These are phyloP conservation scores for Micromesistius poutassou DNA, from an alignment of 2,797 vertebrate genomes.

Conservation along the genomic window DNA sequence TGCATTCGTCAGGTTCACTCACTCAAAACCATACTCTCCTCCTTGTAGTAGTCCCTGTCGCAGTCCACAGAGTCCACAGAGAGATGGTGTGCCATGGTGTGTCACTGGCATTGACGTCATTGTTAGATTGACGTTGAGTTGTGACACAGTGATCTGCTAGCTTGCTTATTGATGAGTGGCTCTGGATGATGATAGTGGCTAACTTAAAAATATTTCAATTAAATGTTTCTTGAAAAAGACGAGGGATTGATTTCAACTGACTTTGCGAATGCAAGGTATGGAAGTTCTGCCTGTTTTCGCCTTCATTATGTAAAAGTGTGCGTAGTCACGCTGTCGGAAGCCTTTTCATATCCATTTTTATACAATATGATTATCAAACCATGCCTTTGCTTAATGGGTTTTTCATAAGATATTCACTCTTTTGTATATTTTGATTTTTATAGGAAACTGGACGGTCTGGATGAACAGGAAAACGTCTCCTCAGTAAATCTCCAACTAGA, in stretches of 20 bases:
- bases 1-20: slow-evolving; percentile 82
- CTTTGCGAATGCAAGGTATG: not conserved
- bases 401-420: not conserved
- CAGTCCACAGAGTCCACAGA: not conserved
- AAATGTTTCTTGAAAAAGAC: not conserved
- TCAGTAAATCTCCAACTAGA: slow-evolving; percentile 70
- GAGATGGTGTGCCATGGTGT: too few species aligned
- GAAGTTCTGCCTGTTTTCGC: not conserved
- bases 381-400: not conserved
- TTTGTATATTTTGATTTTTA: slow-evolving; percentile 13
- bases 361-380: not conserved
- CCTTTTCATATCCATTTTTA: not conserved
- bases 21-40: not conserved
- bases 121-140: too few species aligned
- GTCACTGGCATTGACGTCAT: too few species aligned
- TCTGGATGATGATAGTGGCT: not conserved
- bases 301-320: not conserved
- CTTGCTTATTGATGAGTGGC: not conserved
- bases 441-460: slow-evolving; percentile 83
- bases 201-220: not conserved
- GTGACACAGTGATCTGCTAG: not conserved
- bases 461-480: slow-evolving; percentile 72
- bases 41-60: not conserved
- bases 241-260: not conserved
- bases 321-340: not conserved